Evolutionary conservation across 1,140 invertebrate species (phyloP), one percentile per base, ranked within the genome.

Genomic region (Macrobrachium rosenbergii): DNA sequence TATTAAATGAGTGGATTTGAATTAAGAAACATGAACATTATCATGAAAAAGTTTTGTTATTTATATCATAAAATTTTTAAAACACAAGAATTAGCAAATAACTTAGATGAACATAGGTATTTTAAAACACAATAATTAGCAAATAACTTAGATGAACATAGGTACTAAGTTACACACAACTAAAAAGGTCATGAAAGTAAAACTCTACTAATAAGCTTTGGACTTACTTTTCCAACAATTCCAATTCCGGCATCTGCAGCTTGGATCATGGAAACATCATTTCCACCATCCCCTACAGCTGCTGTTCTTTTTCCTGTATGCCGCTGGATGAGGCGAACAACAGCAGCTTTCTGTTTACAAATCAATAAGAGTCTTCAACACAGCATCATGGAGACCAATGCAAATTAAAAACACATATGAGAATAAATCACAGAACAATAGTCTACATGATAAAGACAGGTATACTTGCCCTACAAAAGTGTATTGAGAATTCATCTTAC

Each of bases 261-360:
- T 73, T 99, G 98, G 84, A 93, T 93, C 92, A 93, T 93, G 28
- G 90, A 91, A 21, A 95, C 94, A 91, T 95, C 94, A 91, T 95
- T 95, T 3, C 94, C 94, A 75, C 94, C 94, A 91, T 94, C 93
- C 72, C 93, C 93, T 72, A 92, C 91, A 19, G 91, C 91, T 64
- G 91, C 91, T 59, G 90, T 89, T 7, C 90, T 88, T 76, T 91
- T 91, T 0, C 94, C 95, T 0, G 97, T 98, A 89, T 98, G 95
- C 90, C 95, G 94, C 89, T 98, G 96, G 88, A 99, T 96, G 60
- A 99, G 91, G 82, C 93, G 92, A 64, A 99, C 99, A 78, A 99
- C 98, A 91, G 97, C 95, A 7, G 99, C 98, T 93, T 99, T 99
- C 93, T 99, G 84, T 17, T 37, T n/a, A 28, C 0, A n/a, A 62